These are phyloP conservation scores for Monomorium pharaonis DNA, from an alignment of 1,140 invertebrate species.

Conservation along the genomic window DNA sequence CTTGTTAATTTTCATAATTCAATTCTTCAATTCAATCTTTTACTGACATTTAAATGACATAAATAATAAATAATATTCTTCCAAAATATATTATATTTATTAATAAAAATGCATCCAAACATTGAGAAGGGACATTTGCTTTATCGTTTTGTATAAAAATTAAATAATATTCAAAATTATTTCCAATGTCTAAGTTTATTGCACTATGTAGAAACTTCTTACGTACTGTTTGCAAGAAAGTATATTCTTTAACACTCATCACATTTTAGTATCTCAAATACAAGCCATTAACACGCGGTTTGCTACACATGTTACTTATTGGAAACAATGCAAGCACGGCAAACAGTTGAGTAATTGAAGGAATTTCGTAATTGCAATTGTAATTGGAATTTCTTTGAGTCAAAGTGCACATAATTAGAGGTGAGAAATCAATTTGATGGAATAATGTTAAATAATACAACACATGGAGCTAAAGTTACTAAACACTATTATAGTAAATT, in stretches of 20 bases:
- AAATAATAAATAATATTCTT: neutral
- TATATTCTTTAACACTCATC: neutral
- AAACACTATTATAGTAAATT: neutral
- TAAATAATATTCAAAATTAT: neutral
- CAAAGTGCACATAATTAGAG: neutral
- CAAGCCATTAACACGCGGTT: neutral
- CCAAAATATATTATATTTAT: neutral
- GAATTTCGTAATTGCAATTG: conserved; percentile 8
- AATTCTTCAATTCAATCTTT: neutral
- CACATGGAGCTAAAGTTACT: neutral
- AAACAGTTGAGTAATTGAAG: conserved; percentile 41
- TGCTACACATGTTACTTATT: neutral
- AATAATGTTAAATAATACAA: conserved; percentile 7
- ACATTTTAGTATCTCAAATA: neutral
- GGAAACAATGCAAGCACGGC: neutral
- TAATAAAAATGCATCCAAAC: neutral
- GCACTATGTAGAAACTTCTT: neutral
- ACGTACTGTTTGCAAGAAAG: neutral
- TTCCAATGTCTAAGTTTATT: neutral
- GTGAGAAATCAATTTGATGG: conserved; percentile 7
- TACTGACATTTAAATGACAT: neutral
- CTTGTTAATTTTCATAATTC: neutral
- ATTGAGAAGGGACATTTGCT: neutral
- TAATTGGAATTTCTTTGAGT: conserved; percentile 11
- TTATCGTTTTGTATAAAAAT: conserved; percentile 9